These are phyloP conservation scores for Latrodectus geometricus DNA, from an alignment of 1,140 invertebrate species.

Conservation along the genomic window DNA sequence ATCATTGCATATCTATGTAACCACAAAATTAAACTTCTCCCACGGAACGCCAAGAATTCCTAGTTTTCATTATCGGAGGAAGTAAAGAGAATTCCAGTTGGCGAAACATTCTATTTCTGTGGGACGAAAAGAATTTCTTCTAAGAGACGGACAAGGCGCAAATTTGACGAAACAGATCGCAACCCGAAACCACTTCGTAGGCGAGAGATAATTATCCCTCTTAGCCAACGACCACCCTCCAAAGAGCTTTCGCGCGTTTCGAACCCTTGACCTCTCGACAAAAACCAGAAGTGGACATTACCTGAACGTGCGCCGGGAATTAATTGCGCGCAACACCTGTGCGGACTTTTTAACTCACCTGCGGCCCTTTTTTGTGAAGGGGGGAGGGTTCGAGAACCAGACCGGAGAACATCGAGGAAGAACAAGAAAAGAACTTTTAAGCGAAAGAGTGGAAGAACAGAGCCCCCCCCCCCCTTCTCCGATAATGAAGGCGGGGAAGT, in stretches of 20 bases:
- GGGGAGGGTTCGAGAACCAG: slow-evolving; percentile 4
- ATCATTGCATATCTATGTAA: no score
- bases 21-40: no score
- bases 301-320: slow-evolving; percentile 22
- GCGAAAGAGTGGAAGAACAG: slow-evolving; percentile 14
- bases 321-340: slow-evolving; percentile 46
- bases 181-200: neutral
- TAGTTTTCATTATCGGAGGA: no score
- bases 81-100: no score
- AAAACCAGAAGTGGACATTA: neutral
- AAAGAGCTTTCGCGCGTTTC: no score
- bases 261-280: no score
- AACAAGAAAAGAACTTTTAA: slow-evolving; percentile 6
- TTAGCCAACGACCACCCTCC: slow-evolving; percentile 7
- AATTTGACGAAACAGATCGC: slow-evolving; percentile 50
- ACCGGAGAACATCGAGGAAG: neutral
- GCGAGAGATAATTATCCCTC: slow-evolving; percentile 20
- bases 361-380: neutral
- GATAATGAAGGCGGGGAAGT: slow-evolving; percentile 45
- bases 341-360: slow-evolving; percentile 1
- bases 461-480: neutral
- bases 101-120: no score
- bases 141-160: slow-evolving; percentile 31
- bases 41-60: no score
- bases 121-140: neutral